A percentile compares a stretch with the other conserved stretches of the same genome.
Conservation (phyloP, 1,140 invertebrate genomes). For the Bombus haemorrhoidalis region DNA sequence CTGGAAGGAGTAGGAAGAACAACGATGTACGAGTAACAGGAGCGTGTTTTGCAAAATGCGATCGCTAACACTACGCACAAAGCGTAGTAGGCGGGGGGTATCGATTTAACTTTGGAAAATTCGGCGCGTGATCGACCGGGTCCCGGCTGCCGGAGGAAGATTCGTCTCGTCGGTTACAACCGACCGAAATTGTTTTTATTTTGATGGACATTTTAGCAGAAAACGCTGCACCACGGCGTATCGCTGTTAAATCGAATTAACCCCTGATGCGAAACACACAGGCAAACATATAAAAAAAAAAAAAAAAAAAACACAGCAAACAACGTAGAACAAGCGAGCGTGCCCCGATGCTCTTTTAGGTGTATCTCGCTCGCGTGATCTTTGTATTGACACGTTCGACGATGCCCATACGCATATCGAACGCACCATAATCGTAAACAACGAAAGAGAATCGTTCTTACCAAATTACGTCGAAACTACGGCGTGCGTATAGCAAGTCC, state of each 20-base stretch:
- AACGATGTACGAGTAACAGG: too few species aligned
- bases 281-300: not conserved
- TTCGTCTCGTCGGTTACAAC: conserved; percentile 15
- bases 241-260: conserved; percentile 42
- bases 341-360: not conserved
- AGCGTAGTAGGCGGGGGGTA: too few species aligned
- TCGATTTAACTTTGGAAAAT: conserved; percentile 27
- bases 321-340: not conserved
- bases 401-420: too few species aligned
- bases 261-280: not conserved
- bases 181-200: conserved; percentile 42
- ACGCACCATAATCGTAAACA: too few species aligned
- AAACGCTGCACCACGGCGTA: not conserved
- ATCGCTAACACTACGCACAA: not conserved
- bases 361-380: not conserved
- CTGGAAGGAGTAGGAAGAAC: too few species aligned
- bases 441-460: not conserved
- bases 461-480: not conserved
- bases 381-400: not conserved
- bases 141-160: not conserved
- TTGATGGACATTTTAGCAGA: conserved; percentile 32
- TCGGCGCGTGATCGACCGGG: not conserved
- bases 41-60: not conserved
- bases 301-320: not conserved
- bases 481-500: not conserved